phyloP scores from a whole-genome alignment of 2,888 invertebrate genomes.

The Caradrina clavipalpis region DNA sequence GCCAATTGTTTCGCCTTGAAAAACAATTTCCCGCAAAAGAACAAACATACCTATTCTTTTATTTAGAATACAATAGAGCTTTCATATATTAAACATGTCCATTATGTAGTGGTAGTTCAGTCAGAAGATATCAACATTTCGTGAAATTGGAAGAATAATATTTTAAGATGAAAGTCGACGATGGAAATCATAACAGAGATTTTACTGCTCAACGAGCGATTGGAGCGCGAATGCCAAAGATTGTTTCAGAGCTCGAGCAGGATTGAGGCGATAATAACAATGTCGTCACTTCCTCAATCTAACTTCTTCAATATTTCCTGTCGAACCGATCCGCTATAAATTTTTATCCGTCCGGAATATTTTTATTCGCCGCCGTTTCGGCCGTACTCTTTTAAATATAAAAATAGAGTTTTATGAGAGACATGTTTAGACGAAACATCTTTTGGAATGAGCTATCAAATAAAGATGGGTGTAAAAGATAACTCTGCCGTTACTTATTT shows the following conservation, averaged over 20 bases:
- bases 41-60: conserved; percentile 64
- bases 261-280: conserved; percentile 88
- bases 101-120: conserved; percentile 51
- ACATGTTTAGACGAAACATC: conserved; percentile 29
- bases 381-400: conserved; percentile 50
- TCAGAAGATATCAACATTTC: conserved; percentile 32
- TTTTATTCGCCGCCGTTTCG: conserved; percentile 62
- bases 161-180: conserved; percentile 76
- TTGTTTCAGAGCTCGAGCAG: conserved; percentile 82
- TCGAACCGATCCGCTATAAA: conserved; percentile 80
- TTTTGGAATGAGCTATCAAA: conserved; percentile 41
- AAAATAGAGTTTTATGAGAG: conserved; percentile 49
- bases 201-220: conserved; percentile 83
- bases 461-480: conserved; percentile 23
- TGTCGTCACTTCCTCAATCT: conserved; percentile 89
- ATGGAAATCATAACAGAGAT: conserved; percentile 84
- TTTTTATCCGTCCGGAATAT: conserved; percentile 76
- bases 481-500: conserved; percentile 21
- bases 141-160: conserved; percentile 73
- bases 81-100: conserved; percentile 32
- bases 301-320: conserved; percentile 86
- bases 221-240: conserved; percentile 81
- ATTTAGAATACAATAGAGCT: conserved; percentile 66
- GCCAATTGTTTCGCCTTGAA: conserved; percentile 82
- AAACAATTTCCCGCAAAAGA: conserved; percentile 72